Conservation (phyloP, 2,888 invertebrate genomes). For the Xestia c-nigrum region DNA sequence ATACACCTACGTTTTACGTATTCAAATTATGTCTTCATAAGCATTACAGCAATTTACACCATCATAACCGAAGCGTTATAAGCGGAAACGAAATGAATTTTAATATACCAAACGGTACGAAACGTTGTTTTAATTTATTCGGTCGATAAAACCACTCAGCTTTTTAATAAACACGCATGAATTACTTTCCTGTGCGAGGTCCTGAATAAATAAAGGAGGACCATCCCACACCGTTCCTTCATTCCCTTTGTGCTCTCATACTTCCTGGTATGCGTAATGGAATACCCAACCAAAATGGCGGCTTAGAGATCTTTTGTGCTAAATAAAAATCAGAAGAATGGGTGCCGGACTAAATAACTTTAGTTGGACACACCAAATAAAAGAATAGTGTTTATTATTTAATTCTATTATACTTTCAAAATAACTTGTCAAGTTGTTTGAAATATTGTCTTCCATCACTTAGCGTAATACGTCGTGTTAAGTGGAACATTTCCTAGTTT, state of each 20-base stretch:
- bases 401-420: constrained; percentile 3
- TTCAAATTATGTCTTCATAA: constrained; percentile 50
- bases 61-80: constrained; percentile 38
- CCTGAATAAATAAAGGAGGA: constrained; percentile 88
- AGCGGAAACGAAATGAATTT: constrained; percentile 52
- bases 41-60: constrained; percentile 42
- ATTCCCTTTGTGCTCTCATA: constrained; percentile 83
- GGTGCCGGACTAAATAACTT: constrained; percentile 69
- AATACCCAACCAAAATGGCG: constrained; percentile 84
- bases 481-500: constrained; percentile 1
- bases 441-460: not conserved
- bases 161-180: constrained; percentile 88
- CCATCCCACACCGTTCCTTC: constrained; percentile 82
- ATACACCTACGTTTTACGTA: constrained; percentile 47
- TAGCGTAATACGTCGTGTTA: not conserved
- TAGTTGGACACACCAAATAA: constrained; percentile 62
- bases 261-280: constrained; percentile 87
- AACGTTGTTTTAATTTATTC: constrained; percentile 75
- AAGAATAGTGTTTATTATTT: constrained; percentile 63
- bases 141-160: constrained; percentile 79
- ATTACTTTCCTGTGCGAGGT: constrained; percentile 83
- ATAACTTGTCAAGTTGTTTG: not conserved
- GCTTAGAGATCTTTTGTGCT: constrained; percentile 81
- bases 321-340: constrained; percentile 83
- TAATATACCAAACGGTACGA: constrained; percentile 59